Evolutionary conservation across 2,888 invertebrate species (phyloP).

Genomic region (Toxonevra muliebris): DNA sequence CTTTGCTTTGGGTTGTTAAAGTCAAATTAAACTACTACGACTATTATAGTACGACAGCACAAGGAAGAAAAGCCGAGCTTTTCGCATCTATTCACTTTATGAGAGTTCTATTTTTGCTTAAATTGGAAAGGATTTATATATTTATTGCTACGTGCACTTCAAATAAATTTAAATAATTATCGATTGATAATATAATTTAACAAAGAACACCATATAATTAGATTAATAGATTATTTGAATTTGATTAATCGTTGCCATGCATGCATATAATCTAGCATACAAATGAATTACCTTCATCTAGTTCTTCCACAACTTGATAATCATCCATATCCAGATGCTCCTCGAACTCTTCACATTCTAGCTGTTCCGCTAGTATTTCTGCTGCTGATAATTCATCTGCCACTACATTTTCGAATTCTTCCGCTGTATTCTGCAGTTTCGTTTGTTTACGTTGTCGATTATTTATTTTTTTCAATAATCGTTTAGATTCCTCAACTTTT

Average conservation of each 20-base stretch:
- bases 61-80: too few species aligned
- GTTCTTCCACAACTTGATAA: constrained; percentile 39
- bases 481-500: constrained; percentile 45
- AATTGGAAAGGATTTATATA: too few species aligned
- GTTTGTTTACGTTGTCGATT: not conserved
- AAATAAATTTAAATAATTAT: too few species aligned
- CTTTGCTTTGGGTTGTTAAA: too few species aligned
- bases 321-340: constrained; percentile 40
- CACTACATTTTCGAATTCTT: not conserved
- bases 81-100: too few species aligned
- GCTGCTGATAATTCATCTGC: not conserved
- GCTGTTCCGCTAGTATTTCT: constrained; percentile 8
- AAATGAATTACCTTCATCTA: constrained; percentile 39
- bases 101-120: too few species aligned
- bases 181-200: too few species aligned
- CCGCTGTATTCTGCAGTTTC: not conserved
- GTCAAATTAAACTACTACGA: too few species aligned
- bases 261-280: not conserved
- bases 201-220: too few species aligned
- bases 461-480: constrained; percentile 37
- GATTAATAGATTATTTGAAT: not conserved
- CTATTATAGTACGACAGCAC: too few species aligned
- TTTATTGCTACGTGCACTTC: too few species aligned
- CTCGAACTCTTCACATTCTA: constrained; percentile 25
- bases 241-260: not conserved